These are phyloP conservation scores for Conopomorpha cramerella DNA, from an alignment of 1,140 invertebrate genomes.

Conservation along the genomic window DNA sequence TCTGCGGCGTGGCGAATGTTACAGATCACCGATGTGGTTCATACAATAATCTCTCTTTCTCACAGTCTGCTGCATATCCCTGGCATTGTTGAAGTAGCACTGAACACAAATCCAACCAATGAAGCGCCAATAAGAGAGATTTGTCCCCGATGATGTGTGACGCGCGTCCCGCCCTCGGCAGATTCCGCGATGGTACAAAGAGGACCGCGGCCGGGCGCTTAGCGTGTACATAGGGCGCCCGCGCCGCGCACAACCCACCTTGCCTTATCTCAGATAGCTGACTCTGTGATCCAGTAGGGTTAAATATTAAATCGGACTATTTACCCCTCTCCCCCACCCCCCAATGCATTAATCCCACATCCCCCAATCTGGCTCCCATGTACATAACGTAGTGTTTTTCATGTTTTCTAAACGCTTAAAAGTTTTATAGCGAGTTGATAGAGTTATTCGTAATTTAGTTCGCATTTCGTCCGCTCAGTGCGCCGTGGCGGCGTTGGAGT, in stretches of 20 bases:
- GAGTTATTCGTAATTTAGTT: slow-evolving; percentile 3
- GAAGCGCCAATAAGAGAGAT: too few relatives aligned
- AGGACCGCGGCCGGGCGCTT: slow-evolving; percentile 9
- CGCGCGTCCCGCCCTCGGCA: too few relatives aligned
- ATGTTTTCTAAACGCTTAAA: not conserved
- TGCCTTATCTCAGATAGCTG: slow-evolving; percentile 47
- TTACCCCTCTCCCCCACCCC: slow-evolving; percentile 7
- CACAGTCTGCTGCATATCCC: too few relatives aligned
- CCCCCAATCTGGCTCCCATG: not conserved
- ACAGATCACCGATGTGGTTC: slow-evolving; percentile 6
- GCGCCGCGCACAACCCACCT: slow-evolving; percentile 24
- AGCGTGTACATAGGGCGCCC: not conserved
- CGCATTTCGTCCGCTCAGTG: slow-evolving; percentile 1
- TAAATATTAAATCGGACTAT: slow-evolving; percentile 23
- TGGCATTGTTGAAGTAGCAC: too few relatives aligned
- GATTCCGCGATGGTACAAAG: slow-evolving; percentile 18
- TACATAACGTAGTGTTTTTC: slow-evolving; percentile 4
- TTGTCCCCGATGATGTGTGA: too few relatives aligned
- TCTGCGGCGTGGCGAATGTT: too few relatives aligned
- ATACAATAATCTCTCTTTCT: not conserved
- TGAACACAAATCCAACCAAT: too few relatives aligned
- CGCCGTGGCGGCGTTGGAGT: slow-evolving; percentile 2
- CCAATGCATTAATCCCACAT: slow-evolving; percentile 6
- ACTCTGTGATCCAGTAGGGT: slow-evolving; percentile 48
- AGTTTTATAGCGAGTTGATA: too few relatives aligned